Conservation (phyloP, 1,140 invertebrate species). For the Euura saliciscinereae region DNA sequence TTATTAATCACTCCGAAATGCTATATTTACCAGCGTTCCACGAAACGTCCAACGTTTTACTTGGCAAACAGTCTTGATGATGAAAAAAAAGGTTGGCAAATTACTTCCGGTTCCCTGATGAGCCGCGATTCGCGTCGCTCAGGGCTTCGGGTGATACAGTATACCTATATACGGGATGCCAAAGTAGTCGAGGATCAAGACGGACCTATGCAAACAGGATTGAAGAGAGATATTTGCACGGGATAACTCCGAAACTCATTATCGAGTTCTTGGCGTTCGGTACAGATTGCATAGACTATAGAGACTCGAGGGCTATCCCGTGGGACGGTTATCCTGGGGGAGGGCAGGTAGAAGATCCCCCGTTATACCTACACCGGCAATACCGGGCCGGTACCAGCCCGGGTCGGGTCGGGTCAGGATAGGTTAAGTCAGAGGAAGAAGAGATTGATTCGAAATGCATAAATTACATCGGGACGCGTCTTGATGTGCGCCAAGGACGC, state of each 20-base stretch:
- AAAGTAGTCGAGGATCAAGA: neutral
- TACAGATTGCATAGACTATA: no score
- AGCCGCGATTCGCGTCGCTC: no score
- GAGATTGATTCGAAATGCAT: slow-evolving; percentile 60
- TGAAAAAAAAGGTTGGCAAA: no score
- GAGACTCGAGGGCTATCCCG: neutral
- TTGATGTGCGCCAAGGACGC: slow-evolving; percentile 46
- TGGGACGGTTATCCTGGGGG: neutral
- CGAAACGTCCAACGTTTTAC: no score
- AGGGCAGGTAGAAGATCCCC: neutral
- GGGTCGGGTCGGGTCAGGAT: no score
- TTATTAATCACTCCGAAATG: no score
- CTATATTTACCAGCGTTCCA: no score
- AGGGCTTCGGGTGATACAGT: no score
- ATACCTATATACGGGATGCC: neutral
- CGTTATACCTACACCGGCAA: neutral
- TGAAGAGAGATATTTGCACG: slow-evolving; percentile 48
- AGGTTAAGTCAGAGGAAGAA: neutral
- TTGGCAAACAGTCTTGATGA: no score
- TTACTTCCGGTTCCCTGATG: no score
- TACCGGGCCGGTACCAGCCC: no score
- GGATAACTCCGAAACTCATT: slow-evolving; percentile 50
- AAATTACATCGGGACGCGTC: slow-evolving; percentile 57
- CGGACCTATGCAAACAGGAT: slow-evolving; percentile 43
- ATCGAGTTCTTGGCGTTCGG: slow-evolving; percentile 33